phyloP scores from a whole-genome alignment of 2,113 vertebrate species.

The Bambusicola thoracicus region DNA sequence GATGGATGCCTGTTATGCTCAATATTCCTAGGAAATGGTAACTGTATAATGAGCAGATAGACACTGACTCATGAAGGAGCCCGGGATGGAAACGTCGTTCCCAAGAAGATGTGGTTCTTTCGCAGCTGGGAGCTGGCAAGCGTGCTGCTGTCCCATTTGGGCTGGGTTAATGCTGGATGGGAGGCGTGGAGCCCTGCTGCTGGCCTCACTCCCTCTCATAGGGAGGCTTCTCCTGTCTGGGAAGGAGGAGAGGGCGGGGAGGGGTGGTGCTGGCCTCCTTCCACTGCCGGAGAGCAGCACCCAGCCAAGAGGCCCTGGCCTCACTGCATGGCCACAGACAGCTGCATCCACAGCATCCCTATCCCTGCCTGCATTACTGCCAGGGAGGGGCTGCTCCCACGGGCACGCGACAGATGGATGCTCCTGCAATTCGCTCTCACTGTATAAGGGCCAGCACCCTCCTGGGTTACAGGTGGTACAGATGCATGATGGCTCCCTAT shows the following conservation, averaged over 20 bases:
- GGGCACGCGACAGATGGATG: background rate
- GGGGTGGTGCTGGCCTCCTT: conserved; percentile 44
- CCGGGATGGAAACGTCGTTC: background rate
- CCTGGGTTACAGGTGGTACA: background rate
- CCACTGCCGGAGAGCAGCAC: background rate
- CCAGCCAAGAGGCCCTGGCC: conserved; percentile 32
- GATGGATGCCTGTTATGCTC: conserved; percentile 17
- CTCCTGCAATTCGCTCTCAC: background rate
- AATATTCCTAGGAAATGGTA: conserved; percentile 48
- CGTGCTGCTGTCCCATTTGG: background rate
- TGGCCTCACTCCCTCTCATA: background rate
- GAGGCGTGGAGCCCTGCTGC: background rate
- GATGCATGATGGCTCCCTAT: background rate
- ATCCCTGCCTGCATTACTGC: background rate
- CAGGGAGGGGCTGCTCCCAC: background rate
- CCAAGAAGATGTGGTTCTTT: background rate
- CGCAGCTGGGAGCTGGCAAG: background rate
- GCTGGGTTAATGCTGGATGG: background rate
- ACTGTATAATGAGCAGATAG: conserved; percentile 19
- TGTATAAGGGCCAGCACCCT: background rate
- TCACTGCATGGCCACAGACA: background rate
- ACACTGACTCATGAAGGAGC: conserved; percentile 36
- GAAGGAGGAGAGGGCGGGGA: conserved; percentile 6
- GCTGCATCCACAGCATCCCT: background rate
- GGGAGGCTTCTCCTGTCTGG: background rate